Conservation (phyloP, 2,797 vertebrate species). For the Knipowitschia caucasica region DNA sequence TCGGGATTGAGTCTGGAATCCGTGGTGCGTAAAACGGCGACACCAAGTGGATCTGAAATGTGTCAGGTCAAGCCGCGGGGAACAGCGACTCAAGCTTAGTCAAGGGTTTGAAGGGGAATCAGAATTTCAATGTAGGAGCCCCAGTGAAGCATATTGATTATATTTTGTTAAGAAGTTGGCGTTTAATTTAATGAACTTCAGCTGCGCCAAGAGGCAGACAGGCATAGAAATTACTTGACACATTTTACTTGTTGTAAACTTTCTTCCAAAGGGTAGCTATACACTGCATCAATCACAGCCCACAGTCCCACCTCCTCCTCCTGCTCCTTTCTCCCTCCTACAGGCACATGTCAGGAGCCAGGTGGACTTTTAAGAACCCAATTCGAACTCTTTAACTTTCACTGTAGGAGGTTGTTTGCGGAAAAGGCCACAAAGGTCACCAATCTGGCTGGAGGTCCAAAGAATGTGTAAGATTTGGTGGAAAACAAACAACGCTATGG, state of each 20-base stretch:
- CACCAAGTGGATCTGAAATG: slow-evolving; percentile 39
- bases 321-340: not conserved
- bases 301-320: slow-evolving; percentile 1
- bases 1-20: slow-evolving; percentile 15
- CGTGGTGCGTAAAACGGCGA: slow-evolving; percentile 57
- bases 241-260: slow-evolving; percentile 13
- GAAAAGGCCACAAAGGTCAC: not conserved
- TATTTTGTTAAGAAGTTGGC: not conserved
- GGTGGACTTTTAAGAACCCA: not conserved
- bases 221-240: too few relatives aligned
- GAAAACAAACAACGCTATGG: not conserved
- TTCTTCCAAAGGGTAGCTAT: slow-evolving; percentile 34
- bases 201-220: too few relatives aligned
- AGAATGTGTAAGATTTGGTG: not conserved
- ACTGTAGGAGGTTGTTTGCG: not conserved
- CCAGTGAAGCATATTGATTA: not conserved
- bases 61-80: not conserved
- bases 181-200: not conserved
- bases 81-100: not conserved
- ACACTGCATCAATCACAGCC: slow-evolving; percentile 32
- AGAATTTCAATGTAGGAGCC: slow-evolving; percentile 4
- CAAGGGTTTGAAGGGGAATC: not conserved
- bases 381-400: not conserved
- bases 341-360: slow-evolving; percentile 1
- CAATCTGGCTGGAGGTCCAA: not conserved